These are phyloP conservation scores for Drosophila ustulata DNA, from an alignment of 2,888 invertebrate species.

Conservation along the genomic window DNA sequence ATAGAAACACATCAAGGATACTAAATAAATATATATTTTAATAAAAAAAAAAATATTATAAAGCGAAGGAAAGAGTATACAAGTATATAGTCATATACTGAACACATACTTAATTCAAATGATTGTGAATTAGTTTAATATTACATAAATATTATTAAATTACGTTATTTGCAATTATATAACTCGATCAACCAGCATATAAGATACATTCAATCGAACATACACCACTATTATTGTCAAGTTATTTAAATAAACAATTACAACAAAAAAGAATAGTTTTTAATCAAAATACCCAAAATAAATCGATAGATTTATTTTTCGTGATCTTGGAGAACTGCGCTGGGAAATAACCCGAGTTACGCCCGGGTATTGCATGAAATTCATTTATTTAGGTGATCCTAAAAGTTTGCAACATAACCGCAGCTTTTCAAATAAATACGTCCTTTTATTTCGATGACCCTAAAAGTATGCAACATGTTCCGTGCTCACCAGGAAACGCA, in stretches of 20 bases:
- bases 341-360: too few species aligned
- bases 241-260: conserved; percentile 70
- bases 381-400: neutral
- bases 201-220: conserved; percentile 61
- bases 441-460: too few species aligned
- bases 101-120: conserved; percentile 77
- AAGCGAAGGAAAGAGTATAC: conserved; percentile 13
- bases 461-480: too few species aligned
- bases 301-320: neutral
- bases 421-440: too few species aligned
- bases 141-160: conserved; percentile 78
- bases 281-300: too few species aligned
- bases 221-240: conserved; percentile 70
- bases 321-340: too few species aligned
- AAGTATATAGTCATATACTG: conserved; percentile 49
- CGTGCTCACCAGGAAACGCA: too few species aligned
- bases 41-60: conserved; percentile 28
- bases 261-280: conserved; percentile 53
- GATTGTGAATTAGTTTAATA: conserved; percentile 80
- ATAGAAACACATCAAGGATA: conserved; percentile 30
- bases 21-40: conserved; percentile 46
- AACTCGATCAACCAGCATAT: conserved; percentile 73
- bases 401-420: neutral
- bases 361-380: too few species aligned
- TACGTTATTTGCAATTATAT: conserved; percentile 79